Evolutionary conservation across 53 echinoderm and acorn worm genomes (phyloP).

Genomic region (Astropecten irregularis): DNA sequence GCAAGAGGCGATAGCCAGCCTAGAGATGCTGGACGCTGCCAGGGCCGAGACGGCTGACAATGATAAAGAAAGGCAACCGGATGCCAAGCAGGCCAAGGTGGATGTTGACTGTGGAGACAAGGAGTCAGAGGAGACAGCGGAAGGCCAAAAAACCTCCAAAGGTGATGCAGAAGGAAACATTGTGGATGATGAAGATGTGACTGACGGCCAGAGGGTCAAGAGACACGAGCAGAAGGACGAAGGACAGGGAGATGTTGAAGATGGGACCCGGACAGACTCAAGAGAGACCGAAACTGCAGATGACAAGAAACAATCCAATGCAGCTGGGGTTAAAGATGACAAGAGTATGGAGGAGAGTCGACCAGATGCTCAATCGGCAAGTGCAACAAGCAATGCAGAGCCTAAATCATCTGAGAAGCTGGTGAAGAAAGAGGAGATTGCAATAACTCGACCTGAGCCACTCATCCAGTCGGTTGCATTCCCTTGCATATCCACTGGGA

Average conservation of each 20-base stretch:
- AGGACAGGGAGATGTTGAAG: background rate
- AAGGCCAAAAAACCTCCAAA: background rate
- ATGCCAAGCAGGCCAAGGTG: background rate
- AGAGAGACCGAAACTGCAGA: background rate
- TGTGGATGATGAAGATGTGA: background rate
- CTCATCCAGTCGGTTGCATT: slow-evolving; percentile 84
- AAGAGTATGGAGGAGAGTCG: too few relatives aligned
- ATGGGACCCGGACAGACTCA: background rate
- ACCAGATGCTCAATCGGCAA: too few relatives aligned
- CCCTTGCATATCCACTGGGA: slow-evolving; percentile 95
- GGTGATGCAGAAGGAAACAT: background rate
- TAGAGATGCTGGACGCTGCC: background rate
- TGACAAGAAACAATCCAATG: background rate
- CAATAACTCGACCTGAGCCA: slow-evolving; percentile 58
- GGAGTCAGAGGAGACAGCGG: background rate
- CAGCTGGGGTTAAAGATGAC: background rate
- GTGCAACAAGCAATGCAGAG: background rate
- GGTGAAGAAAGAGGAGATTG: slow-evolving; percentile 14
- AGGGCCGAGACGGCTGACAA: background rate
- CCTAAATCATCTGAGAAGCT: background rate
- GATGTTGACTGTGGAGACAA: slow-evolving; percentile 16
- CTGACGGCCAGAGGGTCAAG: background rate
- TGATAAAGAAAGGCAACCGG: slow-evolving; percentile 14
- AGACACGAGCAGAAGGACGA: background rate
- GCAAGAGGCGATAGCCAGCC: background rate